A percentile compares a stretch with the other conserved stretches of the same genome.
Conservation (phyloP, 2,888 invertebrate species). For the Carpatolechia fugitivella region DNA sequence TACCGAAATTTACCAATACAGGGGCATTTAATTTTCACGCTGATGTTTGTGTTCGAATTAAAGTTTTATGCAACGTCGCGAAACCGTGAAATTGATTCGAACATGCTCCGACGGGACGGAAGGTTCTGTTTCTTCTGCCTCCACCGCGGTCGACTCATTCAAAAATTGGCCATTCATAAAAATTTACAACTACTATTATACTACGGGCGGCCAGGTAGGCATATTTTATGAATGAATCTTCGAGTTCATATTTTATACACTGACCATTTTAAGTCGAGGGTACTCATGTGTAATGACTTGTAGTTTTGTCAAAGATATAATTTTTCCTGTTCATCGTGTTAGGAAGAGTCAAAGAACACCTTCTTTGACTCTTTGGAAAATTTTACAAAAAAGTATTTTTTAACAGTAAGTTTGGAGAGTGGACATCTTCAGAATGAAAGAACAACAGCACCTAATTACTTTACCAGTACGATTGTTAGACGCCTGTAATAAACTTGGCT, state of each 20-base stretch:
- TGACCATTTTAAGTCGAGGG: slow-evolving; percentile 16
- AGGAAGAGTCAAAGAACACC: neutral
- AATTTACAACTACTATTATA: slow-evolving; percentile 56
- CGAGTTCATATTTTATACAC: slow-evolving; percentile 33
- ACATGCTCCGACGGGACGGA: slow-evolving; percentile 52
- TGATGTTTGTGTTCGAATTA: slow-evolving; percentile 53
- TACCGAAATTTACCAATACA: slow-evolving; percentile 39
- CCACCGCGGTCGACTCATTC: slow-evolving; percentile 40
- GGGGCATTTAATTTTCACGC: slow-evolving; percentile 35
- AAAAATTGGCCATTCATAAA: slow-evolving; percentile 55
- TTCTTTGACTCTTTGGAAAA: neutral
- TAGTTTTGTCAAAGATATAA: neutral
- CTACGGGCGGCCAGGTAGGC: slow-evolving; percentile 57
- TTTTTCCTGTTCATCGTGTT: neutral
- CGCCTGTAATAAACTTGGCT: slow-evolving; percentile 30
- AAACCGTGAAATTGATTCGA: slow-evolving; percentile 71
- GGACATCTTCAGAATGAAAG: neutral
- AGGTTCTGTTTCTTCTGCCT: slow-evolving; percentile 41
- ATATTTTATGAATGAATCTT: slow-evolving; percentile 49
- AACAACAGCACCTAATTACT: slow-evolving; percentile 9
- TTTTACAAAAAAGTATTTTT: neutral
- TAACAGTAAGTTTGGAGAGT: neutral
- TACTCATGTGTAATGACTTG: slow-evolving; percentile 7
- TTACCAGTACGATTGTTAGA: slow-evolving; percentile 1
- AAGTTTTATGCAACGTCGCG: slow-evolving; percentile 70